phyloP scores from a whole-genome alignment of 2,888 invertebrate genomes.

The Leptopilina myrica region DNA sequence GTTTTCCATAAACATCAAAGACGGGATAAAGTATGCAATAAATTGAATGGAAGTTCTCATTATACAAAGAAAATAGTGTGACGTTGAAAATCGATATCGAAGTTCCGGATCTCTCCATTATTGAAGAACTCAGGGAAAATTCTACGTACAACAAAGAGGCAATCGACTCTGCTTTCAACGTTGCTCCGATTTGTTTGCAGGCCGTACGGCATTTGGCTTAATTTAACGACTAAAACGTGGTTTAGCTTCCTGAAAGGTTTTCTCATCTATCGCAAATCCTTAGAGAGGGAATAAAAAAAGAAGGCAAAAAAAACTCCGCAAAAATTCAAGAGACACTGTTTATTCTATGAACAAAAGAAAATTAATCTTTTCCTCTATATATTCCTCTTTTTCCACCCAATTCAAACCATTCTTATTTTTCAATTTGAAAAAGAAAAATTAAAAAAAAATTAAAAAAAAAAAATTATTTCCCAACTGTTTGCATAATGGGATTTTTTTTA shows the following conservation, averaged over 20 bases:
- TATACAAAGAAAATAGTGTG: slow-evolving; percentile 39
- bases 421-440: neutral
- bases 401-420: neutral
- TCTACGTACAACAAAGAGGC: slow-evolving; percentile 58
- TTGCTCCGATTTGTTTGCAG: slow-evolving; percentile 63
- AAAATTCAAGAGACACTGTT: slow-evolving; percentile 9
- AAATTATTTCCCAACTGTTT: too few relatives aligned
- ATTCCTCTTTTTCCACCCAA: neutral
- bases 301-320: too few relatives aligned
- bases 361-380: neutral
- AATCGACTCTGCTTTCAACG: slow-evolving; percentile 56
- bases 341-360: neutral
- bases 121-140: slow-evolving; percentile 47
- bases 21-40: too few relatives aligned
- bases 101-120: slow-evolving; percentile 45
- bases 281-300: slow-evolving; percentile 45
- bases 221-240: slow-evolving; percentile 64
- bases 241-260: slow-evolving; percentile 59
- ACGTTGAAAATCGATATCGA: slow-evolving; percentile 37
- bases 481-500: neutral
- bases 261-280: slow-evolving; percentile 51
- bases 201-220: slow-evolving; percentile 61
- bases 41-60: slow-evolving; percentile 29
- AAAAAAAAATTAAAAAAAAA: too few relatives aligned
- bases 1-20: too few relatives aligned